A percentile compares a stretch with the other conserved stretches of the same genome.
phyloP scores from a whole-genome alignment of 92 coral and sea anemone genomes.

The Porites cylindrica region DNA sequence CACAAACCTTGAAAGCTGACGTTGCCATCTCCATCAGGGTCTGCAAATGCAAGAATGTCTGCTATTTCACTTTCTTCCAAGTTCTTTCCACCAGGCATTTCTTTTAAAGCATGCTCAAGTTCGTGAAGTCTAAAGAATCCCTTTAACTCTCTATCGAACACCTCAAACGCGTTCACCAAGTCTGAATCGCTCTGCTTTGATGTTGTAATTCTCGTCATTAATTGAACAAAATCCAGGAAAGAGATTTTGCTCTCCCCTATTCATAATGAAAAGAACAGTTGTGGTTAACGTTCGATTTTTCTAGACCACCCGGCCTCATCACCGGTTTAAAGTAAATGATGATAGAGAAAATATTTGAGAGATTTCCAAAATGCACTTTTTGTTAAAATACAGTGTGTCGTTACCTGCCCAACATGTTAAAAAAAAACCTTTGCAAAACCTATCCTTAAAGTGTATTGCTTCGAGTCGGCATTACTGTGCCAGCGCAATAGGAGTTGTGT shows the following conservation, averaged over 20 bases:
- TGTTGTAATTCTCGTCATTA: slow-evolving; percentile 49
- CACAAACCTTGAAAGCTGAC: slow-evolving; percentile 72
- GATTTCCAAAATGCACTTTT: no score
- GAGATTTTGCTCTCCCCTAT: slow-evolving; percentile 55
- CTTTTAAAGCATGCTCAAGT: slow-evolving; percentile 58
- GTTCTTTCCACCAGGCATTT: slow-evolving; percentile 64
- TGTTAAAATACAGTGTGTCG: no score
- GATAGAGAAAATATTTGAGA: no score
- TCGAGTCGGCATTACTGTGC: no score
- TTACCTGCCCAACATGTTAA: no score
- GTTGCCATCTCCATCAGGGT: slow-evolving; percentile 70
- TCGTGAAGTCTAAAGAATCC: slow-evolving; percentile 74
- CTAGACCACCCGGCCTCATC: background rate
- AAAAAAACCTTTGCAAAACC: background rate
- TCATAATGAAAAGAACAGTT: background rate
- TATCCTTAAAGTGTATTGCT: no score
- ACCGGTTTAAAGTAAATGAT: background rate
- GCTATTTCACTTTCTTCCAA: slow-evolving; percentile 60
- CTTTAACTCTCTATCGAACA: slow-evolving; percentile 76
- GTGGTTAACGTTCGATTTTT: background rate
- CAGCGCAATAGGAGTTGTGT: no score
- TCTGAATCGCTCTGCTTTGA: slow-evolving; percentile 62
- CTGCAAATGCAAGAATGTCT: slow-evolving; percentile 56
- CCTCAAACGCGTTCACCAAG: slow-evolving; percentile 72
- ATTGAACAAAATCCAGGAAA: slow-evolving; percentile 60